Base-by-base conservation (phyloP, 2,113 vertebrate genomes). In the Panurus biarmicus region DNA sequence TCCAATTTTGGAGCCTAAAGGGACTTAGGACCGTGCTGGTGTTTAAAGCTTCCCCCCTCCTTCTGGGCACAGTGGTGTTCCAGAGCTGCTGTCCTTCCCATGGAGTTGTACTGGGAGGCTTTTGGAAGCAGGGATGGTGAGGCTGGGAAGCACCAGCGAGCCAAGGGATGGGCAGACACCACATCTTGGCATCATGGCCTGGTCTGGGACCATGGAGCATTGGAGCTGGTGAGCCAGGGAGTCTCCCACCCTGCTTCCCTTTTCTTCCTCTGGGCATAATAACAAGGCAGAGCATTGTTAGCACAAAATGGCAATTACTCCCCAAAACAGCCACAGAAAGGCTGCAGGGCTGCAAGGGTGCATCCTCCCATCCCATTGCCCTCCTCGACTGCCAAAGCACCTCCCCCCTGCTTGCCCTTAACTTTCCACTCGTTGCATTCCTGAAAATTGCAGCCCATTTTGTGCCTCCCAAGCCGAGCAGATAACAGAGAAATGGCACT, bases 401-500 rank as follows among this genome's bases (percentile, higher is more conserved):
- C 77, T 93, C 76, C 72, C 50, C 15, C 76, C 12, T 42, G 1
- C 45, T 64, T 3, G 0, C 47, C 11, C 1, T 76, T 57, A 38
- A 65, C 47, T 85, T 89, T 56, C 80, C 89, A 38, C 56, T 75
- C 5, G 0, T 25, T 7, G 1, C 20, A 20, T 42, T 87, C 87
- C 81, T 51, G 58, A 85, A 74, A 84, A 33, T 1, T 7, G 17
- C 62, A 45, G 26, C 31, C 20, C 50, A 12, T 77, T 74, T 28
- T 5, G 44, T 85, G 85, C 78, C 89, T 93, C 87, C 71, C 60
- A 6, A 66, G 85, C 58, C 0, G 6, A 79, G 93, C 85, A 95
- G 93, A 94, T 95, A 91, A 83, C 74, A 1, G 56, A 95, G 88
- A 89, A 95, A 69, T 66, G 81, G 91, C 96, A 91, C 85, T 91